Base-by-base conservation (phyloP, 2,797 vertebrate genomes). In the Channallabes apus region DNA sequence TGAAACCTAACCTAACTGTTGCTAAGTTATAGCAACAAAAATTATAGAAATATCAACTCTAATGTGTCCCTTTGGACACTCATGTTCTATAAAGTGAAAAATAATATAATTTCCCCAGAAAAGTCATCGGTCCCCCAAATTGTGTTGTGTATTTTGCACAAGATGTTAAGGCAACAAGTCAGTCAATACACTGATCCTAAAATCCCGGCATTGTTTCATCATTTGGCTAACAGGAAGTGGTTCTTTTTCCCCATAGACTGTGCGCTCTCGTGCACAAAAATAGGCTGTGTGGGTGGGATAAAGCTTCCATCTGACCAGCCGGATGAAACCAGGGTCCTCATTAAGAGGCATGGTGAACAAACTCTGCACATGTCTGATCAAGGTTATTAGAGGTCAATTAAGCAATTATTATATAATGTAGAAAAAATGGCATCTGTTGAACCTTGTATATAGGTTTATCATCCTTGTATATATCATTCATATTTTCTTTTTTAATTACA, bases 301-400 rank as follows among this genome's bases (percentile, higher is more conserved):
- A 32, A 29, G 17, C 68, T 46, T 41, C 68, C 65, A 82, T 58
- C 64, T 78, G 73, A 64, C 80, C 56, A 59, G 54, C 54, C 62
- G 35, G 82, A 78, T 86, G 59, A 72, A 83, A 67, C 41, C 65
- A 83, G 59, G 7, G 41, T 75, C 72, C 56, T 82, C 80, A 82
- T 78, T 84, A 84, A 46, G n/a, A 84, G 46, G 8, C 46, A 58
- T 61, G 64, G n/a, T 29, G 17, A 77, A 62, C 65, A 62, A 67
- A 67, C 46, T 41, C 46, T 41, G 22, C 20, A n/a, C 35, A 46
- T 80, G 38, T 65, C 38, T 78, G 22, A 78, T 78, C 24, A 65
- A 80, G 38, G 38, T 80, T 29, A 46, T 80, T 65, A 64, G 61
- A 64, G 24, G 77, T 64, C 35, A 17, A 64, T n/a, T 27, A 41